phyloP scores from a whole-genome alignment of 2,113 vertebrate genomes.

The Pterocles orientalis region DNA sequence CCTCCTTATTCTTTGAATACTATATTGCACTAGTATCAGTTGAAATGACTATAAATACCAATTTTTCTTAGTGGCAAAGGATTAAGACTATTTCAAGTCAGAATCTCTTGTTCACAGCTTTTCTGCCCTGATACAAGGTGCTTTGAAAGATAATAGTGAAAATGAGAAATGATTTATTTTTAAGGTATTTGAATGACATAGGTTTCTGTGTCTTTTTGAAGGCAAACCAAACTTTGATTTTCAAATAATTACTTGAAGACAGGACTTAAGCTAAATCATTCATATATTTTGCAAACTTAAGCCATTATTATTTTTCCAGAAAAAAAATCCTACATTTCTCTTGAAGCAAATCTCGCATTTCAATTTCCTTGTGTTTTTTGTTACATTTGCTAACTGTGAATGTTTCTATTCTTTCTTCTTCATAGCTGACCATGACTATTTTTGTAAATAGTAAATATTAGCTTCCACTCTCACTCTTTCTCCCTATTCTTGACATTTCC shows the following conservation, averaged over 20 bases:
- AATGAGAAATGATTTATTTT: background rate
- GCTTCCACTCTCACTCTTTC: background rate
- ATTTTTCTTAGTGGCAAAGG: background rate
- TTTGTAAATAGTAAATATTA: background rate
- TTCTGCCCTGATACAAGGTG: background rate
- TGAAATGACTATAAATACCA: background rate
- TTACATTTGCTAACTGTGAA: background rate
- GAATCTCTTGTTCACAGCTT: background rate
- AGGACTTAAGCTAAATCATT: background rate
- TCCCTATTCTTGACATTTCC: background rate
- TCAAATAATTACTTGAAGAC: background rate
- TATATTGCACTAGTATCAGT: background rate
- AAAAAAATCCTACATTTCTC: background rate
- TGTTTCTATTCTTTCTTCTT: background rate
- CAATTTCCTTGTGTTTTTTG: background rate
- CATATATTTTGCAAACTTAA: background rate
- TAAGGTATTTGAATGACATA: background rate
- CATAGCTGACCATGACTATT: background rate
- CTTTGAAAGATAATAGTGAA: background rate
- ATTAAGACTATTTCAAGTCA: background rate
- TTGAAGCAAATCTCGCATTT: background rate
- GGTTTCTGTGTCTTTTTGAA: background rate
- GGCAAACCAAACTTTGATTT: background rate
- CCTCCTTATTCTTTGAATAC: background rate
- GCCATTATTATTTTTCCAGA: background rate